Evolutionary conservation across 2,797 vertebrate species (phyloP).

Genomic region (Peromyscus aztecus): DNA sequence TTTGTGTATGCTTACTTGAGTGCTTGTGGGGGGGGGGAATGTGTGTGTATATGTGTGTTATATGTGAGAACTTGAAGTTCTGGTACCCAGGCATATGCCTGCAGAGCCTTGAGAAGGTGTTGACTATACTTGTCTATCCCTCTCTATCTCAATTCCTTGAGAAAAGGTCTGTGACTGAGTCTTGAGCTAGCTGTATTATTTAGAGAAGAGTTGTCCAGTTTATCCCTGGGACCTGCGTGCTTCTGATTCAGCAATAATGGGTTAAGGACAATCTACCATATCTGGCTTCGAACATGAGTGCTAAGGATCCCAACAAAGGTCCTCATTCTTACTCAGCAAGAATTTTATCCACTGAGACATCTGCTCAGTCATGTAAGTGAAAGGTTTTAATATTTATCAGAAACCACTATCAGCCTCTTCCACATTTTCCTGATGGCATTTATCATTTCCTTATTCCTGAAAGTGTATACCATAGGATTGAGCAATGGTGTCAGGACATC

Average conservation of each 20-base stretch:
- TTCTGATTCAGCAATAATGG: neutral
- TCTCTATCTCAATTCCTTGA: neutral
- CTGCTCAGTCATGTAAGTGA: neutral
- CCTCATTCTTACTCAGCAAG: neutral
- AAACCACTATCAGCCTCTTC: neutral
- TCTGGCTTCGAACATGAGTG: neutral
- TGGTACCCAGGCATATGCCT: too few relatives aligned
- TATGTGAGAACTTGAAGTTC: neutral
- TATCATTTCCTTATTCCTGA: constrained; percentile 64
- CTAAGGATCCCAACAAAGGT: neutral
- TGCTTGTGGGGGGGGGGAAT: neutral
- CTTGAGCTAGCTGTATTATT: neutral
- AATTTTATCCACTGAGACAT: neutral
- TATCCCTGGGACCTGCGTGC: too few relatives aligned
- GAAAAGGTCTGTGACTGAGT: neutral
- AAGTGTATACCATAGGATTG: constrained; percentile 69
- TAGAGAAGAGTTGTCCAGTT: neutral
- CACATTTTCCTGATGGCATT: neutral
- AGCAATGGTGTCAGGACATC: constrained; percentile 46
- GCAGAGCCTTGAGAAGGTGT: neutral
- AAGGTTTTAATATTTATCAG: neutral
- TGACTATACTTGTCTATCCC: neutral
- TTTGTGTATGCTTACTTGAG: neutral
- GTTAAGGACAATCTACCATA: neutral
- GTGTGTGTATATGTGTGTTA: neutral